Evolutionary conservation across 2,888 invertebrate genomes (phyloP).

Genomic region (Ceramica pisi): DNA sequence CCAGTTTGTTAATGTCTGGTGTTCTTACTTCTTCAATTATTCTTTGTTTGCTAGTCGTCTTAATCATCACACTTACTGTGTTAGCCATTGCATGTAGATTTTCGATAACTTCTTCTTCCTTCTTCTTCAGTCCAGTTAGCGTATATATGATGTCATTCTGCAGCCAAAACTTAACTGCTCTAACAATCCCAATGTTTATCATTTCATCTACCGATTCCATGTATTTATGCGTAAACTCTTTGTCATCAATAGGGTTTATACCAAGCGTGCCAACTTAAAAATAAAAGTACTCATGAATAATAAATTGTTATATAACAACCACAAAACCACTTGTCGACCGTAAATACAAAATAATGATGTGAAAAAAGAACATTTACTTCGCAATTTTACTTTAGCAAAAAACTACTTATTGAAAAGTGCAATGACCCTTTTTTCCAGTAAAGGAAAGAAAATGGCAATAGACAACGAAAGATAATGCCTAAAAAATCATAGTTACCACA

Average conservation of each 20-base stretch:
- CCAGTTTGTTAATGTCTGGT: background rate
- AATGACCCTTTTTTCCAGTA: background rate
- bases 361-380: background rate
- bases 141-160: slow-evolving; percentile 26
- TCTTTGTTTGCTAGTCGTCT: background rate
- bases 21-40: background rate
- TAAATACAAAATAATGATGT: background rate
- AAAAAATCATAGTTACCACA: slow-evolving; percentile 2
- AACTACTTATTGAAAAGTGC: background rate
- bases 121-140: slow-evolving; percentile 28
- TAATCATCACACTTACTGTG: slow-evolving; percentile 9
- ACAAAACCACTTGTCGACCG: background rate
- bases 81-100: slow-evolving; percentile 18
- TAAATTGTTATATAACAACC: background rate
- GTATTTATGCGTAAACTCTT: slow-evolving; percentile 14
- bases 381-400: background rate
- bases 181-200: background rate
- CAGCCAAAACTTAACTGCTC: slow-evolving; percentile 14
- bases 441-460: background rate
- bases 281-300: no score
- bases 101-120: slow-evolving; percentile 11
- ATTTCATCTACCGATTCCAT: slow-evolving; percentile 20
- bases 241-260: slow-evolving; percentile 31
- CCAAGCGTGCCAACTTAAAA: slow-evolving; percentile 30
- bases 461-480: background rate